Conservation (phyloP, 2,113 vertebrate genomes). For the Sorex fumeus region DNA sequence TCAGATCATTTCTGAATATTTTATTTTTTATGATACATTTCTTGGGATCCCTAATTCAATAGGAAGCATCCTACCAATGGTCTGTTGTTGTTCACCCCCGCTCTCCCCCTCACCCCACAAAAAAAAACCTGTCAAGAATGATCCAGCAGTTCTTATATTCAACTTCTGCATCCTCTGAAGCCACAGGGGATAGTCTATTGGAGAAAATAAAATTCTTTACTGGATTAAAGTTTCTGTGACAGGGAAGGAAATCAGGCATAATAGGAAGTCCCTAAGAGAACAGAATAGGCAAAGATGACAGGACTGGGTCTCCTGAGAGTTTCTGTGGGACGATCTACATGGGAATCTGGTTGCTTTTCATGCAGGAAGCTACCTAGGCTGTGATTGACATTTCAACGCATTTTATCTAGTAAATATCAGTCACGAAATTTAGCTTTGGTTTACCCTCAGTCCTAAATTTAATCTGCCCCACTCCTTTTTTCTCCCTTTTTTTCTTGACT, state of each 20-base stretch:
- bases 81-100: neutral
- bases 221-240: slow-evolving; percentile 57
- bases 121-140: slow-evolving; percentile 22
- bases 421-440: slow-evolving; percentile 6
- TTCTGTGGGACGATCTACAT: neutral
- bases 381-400: neutral
- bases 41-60: neutral
- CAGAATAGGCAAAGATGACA: neutral
- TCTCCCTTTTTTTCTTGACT: slow-evolving; percentile 20
- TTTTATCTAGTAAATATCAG: neutral
- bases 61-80: neutral
- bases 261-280: neutral
- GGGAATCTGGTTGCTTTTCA: neutral
- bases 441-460: neutral
- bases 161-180: neutral
- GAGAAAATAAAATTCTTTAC: slow-evolving; percentile 25
- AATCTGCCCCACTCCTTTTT: neutral
- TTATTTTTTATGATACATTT: neutral
- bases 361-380: neutral
- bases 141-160: neutral
- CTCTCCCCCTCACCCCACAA: too few relatives aligned
- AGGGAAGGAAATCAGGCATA: neutral
- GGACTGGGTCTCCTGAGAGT: neutral
- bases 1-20: neutral
- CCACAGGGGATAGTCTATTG: neutral